Base-by-base conservation (phyloP, 2,797 vertebrate genomes). In the Eidolon dupreanum region DNA sequence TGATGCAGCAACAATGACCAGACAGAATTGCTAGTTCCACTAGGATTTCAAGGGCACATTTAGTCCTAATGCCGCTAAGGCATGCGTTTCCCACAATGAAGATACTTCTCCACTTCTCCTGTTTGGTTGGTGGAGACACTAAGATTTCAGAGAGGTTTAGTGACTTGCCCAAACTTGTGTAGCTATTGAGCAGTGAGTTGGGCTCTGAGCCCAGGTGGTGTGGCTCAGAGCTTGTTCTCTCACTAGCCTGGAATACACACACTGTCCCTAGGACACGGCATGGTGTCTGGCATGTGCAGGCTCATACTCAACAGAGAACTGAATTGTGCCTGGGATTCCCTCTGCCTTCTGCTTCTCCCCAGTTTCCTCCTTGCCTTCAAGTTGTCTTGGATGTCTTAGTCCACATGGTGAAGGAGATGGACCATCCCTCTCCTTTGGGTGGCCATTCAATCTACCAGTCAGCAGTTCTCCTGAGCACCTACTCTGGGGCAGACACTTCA, bases 161-260 rank as follows among this genome's bases (percentile, higher is more conserved):
- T 16, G 73, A 70, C 73, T 88, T 55, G 31, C 41, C 43, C 26
- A 59, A 22, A 41, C 41, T 71, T 73, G 59, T 73, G 71, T 31
- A 91, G 87, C 53, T 70, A 9, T 46, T 26, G 51, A 63, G 43
- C 15, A 20, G 15, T 36, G 70, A 57, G 36, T 1, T 55, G 57
- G 77, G 57, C 87, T 70, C 36, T 28, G 68, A 57, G 43, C 10
- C 2, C 5, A 12, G 63, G 26, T 17, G 4, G 33, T 6, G 46
- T 24, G 36, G 38, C 63, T 53, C 46, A 12, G 28, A 59, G 33
- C 43, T 82, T 33, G 12, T 53, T 66, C 33, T 49, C 31, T 78
- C 22, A 10, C n/a, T 19, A 31, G 33, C 75, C 31, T 15, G 1
- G 31, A 31, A 9, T 7, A 2, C 0, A 0, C 0, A 0, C 5